Base-by-base conservation (phyloP, 2,113 vertebrate species). In the Equus quagga region DNA sequence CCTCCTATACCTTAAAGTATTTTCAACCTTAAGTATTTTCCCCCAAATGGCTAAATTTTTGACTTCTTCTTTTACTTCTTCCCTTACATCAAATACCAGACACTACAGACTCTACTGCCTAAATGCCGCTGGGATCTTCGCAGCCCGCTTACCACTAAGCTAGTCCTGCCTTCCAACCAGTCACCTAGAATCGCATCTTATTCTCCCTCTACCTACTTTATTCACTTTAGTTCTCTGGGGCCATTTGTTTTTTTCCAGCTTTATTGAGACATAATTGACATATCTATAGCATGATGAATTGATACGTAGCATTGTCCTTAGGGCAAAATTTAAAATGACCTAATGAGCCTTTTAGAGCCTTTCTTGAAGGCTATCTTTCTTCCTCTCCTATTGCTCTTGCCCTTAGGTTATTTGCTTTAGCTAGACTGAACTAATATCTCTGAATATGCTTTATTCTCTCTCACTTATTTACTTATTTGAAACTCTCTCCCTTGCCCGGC, bases 131-230 rank as follows among this genome's bases (percentile, higher is more conserved):
- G 31, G 28, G n/a, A 31, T 10, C 79, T 56, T 18, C 19, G 13
- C 36, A 12, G 11, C 8, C 17, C 62, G 5, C 3, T 28, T 11
- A 28, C 8, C 8, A 0, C 28, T 24, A 0, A 3, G 5, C 10
- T 60, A 18, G 17, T 12, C 8, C 31, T 31, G 26, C 8, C n/a
- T 92, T 54, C 33, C 5, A 44, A n/a, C 2, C 12, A 4, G 3
- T 58, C 10, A 49, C 36, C n/a, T 64, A 19, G 31, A 87, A 76
- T 18, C 36, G 31, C 10, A 54, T 46, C 8, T 76, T 46, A 23
- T 64, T 44, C 26, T 89, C 23, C 6, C 14, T 26, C 21, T 6
- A 7, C 7, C 6, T n/a, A 73, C 58, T 73, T 96, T 54, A 79
- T 31, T 81, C 23, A 46, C 36, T 80, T 79, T 73, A 62, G 12